Evolutionary conservation across 2,113 vertebrate genomes (phyloP), one percentile per base, ranked within the genome.

Genomic region (Tympanuchus pallidicinctus): DNA sequence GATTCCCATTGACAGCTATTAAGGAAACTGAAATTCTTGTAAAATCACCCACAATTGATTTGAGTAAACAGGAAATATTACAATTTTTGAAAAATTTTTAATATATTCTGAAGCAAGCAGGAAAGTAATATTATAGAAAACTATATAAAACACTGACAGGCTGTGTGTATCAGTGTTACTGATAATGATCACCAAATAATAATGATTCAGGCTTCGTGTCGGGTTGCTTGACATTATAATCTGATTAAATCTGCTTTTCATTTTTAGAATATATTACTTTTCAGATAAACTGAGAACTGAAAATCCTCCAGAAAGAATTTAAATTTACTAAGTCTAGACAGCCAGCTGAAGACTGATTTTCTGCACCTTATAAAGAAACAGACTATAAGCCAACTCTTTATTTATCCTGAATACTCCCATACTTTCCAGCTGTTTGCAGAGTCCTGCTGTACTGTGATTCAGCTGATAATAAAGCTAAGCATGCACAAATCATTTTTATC

Each of bases 191-290:
- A 83, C 66, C 73, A 91, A 86, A 85, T 94, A 93, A 92, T 63
- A 94, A 40, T 88, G 95, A 47, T 69, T 96, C 90, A 69, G 75
- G 27, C 42, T 57, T 56, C 47, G 67, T 19, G 75, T 80, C 87
- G 34, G 36, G 52, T 60, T 94, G 36, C 59, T 50, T 34, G 93
- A 95, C 61, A 48, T 95, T 94, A 79, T 54, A 90, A 91, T 85
- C 84, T 94, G 82, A 92, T 89, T 81, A 73, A 89, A 92, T 92
- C 94, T 93, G 61, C 76, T 95, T 94, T 92, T 96, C 97, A 93
- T 95, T 97, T 95, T 96, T 92, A 89, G 91, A 81, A 82, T 70
- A 95, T 94, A 88, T 94, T 96, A 91, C 78, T 95, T 97, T 96
- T 90, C 45, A 95, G 90, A 93, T 96, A 94, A 95, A 64, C 54